Evolutionary conservation across 1,140 invertebrate species (phyloP), one percentile per base, ranked within the genome.

Genomic region (Coenobita brevimanus): DNA sequence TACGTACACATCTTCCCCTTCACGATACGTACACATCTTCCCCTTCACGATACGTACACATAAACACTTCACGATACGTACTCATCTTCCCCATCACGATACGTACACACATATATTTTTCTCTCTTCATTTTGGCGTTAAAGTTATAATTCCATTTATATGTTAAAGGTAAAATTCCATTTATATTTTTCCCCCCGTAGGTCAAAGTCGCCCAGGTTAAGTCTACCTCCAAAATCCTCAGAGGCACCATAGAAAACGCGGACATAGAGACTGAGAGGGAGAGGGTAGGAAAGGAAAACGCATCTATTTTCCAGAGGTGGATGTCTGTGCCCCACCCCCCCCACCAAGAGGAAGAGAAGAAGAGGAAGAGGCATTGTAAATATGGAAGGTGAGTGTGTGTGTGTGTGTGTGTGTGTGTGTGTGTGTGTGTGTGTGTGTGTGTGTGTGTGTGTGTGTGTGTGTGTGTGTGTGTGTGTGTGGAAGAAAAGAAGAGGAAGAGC

Each of bases 141-240:
- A n/a, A n/a, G n/a, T n/a, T n/a, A n/a, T n/a, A 38, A 41, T 38
- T 36, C 24, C 24, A 0, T 36, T 6, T 75, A 75, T 75, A 41
- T 75, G 15, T 75, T 75, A 6, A 41, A 38, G 38, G 27, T 1
- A 15, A 75, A 75, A 78, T 46, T 78, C 24, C 2, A 78, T 43
- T 0, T 24, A 3, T 27, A 24, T 78, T 33, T 78, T 30, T 24
- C 75, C 15, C 27, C 33, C 43, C 13, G 13, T 64, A 90, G 89
- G 89, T 90, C 8, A 90, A 90, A 82, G 82, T 90, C 21, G 89
- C 89, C 67, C 86, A 90, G 73, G 89, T 90, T 27, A 85, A 83
- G 57, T 89, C 89, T 54, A 90, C 89, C 76, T 79, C 80, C 1
- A 90, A 89, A 79, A 57, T 89, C 30, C 15, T 62, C 36, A 54